Percentiles rank a stretch among this genome's conserved stretches.
These are phyloP conservation scores for Cylloceria caligata DNA, from an alignment of 2,888 invertebrate genomes.

Conservation along the genomic window DNA sequence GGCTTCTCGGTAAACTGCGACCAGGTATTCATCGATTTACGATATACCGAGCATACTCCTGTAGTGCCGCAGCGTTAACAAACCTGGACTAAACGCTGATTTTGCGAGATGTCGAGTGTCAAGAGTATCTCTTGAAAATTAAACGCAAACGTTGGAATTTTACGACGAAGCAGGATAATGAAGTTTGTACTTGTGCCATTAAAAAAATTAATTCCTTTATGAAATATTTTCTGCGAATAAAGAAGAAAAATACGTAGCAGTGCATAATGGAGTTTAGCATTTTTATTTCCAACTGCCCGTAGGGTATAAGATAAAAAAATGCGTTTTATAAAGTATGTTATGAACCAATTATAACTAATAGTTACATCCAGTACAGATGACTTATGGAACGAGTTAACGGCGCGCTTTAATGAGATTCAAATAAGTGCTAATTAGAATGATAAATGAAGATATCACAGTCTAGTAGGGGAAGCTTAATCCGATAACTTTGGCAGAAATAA, in stretches of 20 bases:
- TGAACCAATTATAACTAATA: slow-evolving; percentile 2
- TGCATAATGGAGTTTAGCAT: background rate
- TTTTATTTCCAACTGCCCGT: no score
- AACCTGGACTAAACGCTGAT: slow-evolving; percentile 66
- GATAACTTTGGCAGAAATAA: slow-evolving; percentile 53
- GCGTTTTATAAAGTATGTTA: no score
- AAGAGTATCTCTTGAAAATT: slow-evolving; percentile 46
- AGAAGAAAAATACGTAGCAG: background rate
- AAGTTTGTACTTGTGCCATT: slow-evolving; percentile 37
- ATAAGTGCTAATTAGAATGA: slow-evolving; percentile 68
- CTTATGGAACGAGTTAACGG: background rate
- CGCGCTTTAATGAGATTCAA: slow-evolving; percentile 52
- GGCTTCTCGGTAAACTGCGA: slow-evolving; percentile 50
- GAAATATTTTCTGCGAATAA: background rate
- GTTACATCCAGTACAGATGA: background rate
- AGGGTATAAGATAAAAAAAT: no score
- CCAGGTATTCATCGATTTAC: slow-evolving; percentile 69
- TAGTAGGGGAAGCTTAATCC: slow-evolving; percentile 40
- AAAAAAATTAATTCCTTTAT: slow-evolving; percentile 20
- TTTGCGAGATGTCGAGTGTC: slow-evolving; percentile 46
- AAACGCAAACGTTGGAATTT: slow-evolving; percentile 43
- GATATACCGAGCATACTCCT: slow-evolving; percentile 51
- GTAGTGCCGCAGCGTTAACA: slow-evolving; percentile 66
- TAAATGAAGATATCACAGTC: slow-evolving; percentile 59
- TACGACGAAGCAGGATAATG: slow-evolving; percentile 27